Evolutionary conservation across 2,113 vertebrate genomes (phyloP), one percentile per base, ranked within the genome.

Genomic region (Nesospiza acunhae): DNA sequence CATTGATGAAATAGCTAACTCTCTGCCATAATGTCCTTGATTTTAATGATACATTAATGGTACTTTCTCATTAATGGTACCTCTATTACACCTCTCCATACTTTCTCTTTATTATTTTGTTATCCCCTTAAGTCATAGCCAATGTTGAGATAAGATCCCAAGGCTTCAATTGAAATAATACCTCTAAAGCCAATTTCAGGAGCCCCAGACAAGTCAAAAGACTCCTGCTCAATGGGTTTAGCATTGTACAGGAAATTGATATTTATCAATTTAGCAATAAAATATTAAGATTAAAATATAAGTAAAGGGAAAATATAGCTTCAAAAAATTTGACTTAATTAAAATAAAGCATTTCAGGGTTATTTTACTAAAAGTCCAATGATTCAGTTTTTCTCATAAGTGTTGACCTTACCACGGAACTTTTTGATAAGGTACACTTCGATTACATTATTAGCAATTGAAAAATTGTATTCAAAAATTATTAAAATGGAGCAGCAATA

Each of bases 41-140:
- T 84, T 92, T 95, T 95, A 94, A 96, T 81, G 87, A 84, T 53
- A 80, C 20, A 49, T 89, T 92, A 91, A 74, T 66, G 59, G 55
- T 37, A 77, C 76, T 74, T 74, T 91, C 77, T 74, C 7, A 1
- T 80, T 96, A 94, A 94, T 66, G 55, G 91, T 74, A 64, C 28
- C 35, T 77, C 50, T 90, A 49, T 94, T 90, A 84, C 16, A 73
- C 9, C 12, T 77, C 85, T 88, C 21, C 21, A 56, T 66, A 80
- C 72, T 84, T 91, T 92, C 46, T 72, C 70, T 70, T 92, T 94
- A 83, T 68, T 83, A 91, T 79, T 89, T 85, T 83, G 37, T 77
- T 95, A 95, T 88, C 12, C 39, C 26, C 46, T 83, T 83, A 76
- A 90, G 59, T 80, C 79, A 69, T 5, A 86, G n/a, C 8, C 78